Evolutionary conservation across 2,888 invertebrate genomes (phyloP).

Genomic region (Watsonalla cultraria): DNA sequence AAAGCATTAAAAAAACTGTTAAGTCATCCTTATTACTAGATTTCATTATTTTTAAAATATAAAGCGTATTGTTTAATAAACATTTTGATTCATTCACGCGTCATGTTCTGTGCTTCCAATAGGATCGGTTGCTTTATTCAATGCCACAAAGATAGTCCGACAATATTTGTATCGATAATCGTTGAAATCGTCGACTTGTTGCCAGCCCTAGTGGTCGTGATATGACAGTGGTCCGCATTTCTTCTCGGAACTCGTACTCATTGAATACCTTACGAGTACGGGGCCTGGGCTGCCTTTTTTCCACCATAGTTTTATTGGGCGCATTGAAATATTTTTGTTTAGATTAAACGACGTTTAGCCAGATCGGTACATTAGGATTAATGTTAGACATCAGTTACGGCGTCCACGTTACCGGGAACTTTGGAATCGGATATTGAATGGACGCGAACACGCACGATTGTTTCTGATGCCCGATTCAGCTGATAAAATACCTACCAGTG

Average conservation of each 20-base stretch:
- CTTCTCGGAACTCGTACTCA: slow-evolving; percentile 73
- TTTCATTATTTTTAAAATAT: too few relatives aligned
- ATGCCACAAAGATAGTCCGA: neutral
- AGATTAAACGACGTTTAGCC: slow-evolving; percentile 73
- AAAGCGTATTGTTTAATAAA: too few relatives aligned
- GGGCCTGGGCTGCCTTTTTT: slow-evolving; percentile 56
- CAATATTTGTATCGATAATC: neutral
- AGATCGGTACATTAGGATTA: slow-evolving; percentile 75
- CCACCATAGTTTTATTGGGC: slow-evolving; percentile 68
- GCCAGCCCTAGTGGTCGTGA: slow-evolving; percentile 64
- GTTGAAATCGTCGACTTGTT: slow-evolving; percentile 31
- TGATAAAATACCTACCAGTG: slow-evolving; percentile 37
- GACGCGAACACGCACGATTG: slow-evolving; percentile 28
- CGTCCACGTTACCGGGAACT: slow-evolving; percentile 47
- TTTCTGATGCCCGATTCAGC: slow-evolving; percentile 33
- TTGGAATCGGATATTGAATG: slow-evolving; percentile 39
- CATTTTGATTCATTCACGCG: too few relatives aligned
- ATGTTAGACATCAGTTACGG: slow-evolving; percentile 70
- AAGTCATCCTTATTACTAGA: too few relatives aligned
- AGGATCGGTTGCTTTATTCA: too few relatives aligned
- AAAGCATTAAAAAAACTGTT: too few relatives aligned
- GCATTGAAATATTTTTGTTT: slow-evolving; percentile 76
- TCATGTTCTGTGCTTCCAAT: too few relatives aligned
- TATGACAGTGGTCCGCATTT: slow-evolving; percentile 71
- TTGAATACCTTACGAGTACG: slow-evolving; percentile 69